Evolutionary conservation across 1,140 invertebrate genomes (phyloP).

Genomic region (Tetramorium parvispinum): DNA sequence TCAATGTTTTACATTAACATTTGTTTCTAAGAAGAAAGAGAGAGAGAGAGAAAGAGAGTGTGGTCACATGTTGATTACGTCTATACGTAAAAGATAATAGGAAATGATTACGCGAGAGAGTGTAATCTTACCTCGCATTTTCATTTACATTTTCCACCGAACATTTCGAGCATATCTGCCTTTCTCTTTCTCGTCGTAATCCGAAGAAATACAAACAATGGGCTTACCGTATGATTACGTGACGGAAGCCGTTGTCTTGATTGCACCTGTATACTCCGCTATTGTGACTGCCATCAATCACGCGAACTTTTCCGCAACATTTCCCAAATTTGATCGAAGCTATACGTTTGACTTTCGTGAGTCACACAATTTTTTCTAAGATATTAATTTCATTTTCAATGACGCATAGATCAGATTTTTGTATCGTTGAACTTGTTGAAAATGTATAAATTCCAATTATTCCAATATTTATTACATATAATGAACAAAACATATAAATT

Average conservation of each 20-base stretch:
- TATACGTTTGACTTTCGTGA: neutral
- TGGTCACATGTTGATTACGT: neutral
- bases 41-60: neutral
- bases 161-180: slow-evolving; percentile 68
- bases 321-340: neutral
- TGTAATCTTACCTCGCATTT: slow-evolving; percentile 59
- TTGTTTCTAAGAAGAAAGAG: neutral
- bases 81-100: slow-evolving; percentile 11
- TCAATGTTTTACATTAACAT: neutral
- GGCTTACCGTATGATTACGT: slow-evolving; percentile 48
- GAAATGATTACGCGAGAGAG: slow-evolving; percentile 50
- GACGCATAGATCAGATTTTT: neutral
- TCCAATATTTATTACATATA: too few relatives aligned
- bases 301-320: neutral
- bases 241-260: slow-evolving; percentile 61
- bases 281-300: neutral
- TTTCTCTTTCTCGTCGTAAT: slow-evolving; percentile 67
- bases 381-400: neutral
- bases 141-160: slow-evolving; percentile 64
- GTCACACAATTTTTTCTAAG: neutral
- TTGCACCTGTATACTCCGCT: slow-evolving; percentile 2
- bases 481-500: too few relatives aligned
- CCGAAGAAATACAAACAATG: slow-evolving; percentile 38
- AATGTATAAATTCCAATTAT: neutral
- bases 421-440: neutral